These are phyloP conservation scores for Heptranchias perlo DNA, from an alignment of 2,113 vertebrate genomes.

Conservation along the genomic window DNA sequence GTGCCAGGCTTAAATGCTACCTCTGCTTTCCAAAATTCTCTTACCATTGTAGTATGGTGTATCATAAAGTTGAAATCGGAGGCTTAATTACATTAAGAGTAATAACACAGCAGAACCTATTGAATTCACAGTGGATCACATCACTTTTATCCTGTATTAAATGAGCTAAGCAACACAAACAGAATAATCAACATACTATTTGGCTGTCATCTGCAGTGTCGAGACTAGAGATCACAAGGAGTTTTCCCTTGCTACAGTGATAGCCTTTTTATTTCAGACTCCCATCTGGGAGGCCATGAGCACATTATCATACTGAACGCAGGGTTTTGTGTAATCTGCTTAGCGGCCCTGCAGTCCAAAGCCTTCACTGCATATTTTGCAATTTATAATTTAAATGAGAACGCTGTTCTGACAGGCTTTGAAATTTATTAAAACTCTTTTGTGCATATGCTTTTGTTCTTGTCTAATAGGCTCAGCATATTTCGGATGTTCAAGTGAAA, in stretches of 20 bases:
- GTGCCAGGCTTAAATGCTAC: slow-evolving; percentile 33
- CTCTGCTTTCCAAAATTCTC: slow-evolving; percentile 6
- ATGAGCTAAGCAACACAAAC: slow-evolving; percentile 82
- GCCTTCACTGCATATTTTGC: slow-evolving; percentile 94
- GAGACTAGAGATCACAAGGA: slow-evolving; percentile 88
- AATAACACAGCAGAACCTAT: slow-evolving; percentile 46
- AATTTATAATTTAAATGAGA: slow-evolving; percentile 98
- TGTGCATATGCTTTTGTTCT: slow-evolving; percentile 67
- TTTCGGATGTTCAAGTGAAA: slow-evolving; percentile 64
- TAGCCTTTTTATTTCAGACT: slow-evolving; percentile 82
- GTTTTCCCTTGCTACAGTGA: slow-evolving; percentile 69
- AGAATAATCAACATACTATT: slow-evolving; percentile 84
- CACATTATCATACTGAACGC: slow-evolving; percentile 95
- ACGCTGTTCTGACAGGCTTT: slow-evolving; percentile 81
- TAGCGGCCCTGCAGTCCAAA: slow-evolving; percentile 83
- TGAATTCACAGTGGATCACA: slow-evolving; percentile 68
- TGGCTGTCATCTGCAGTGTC: slow-evolving; percentile 90
- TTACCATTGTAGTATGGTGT: slow-evolving; percentile 35
- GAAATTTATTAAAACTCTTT: slow-evolving; percentile 82
- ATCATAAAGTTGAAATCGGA: slow-evolving; percentile 40
- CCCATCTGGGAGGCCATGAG: slow-evolving; percentile 88
- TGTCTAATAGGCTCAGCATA: slow-evolving; percentile 86
- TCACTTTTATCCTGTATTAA: slow-evolving; percentile 68
- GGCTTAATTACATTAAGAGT: slow-evolving; percentile 40
- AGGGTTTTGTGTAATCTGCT: slow-evolving; percentile 94